phyloP scores from a whole-genome alignment of 2,797 vertebrate species.

The Hypotaenidia philippensis region DNA sequence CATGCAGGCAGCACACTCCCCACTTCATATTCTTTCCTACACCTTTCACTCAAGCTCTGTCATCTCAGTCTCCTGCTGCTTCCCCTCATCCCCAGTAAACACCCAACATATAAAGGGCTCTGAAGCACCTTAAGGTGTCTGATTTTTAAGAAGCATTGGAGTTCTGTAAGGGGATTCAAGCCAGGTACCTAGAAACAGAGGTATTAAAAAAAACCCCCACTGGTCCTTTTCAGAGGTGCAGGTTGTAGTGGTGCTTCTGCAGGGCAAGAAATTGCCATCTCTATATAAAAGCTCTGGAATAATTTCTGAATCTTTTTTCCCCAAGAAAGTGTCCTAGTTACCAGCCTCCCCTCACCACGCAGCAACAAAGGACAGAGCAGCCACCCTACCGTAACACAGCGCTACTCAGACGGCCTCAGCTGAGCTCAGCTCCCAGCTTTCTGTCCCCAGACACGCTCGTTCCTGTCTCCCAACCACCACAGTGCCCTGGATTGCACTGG shows the following conservation, averaged over 20 bases:
- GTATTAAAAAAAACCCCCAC: background rate
- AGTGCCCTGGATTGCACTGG: background rate
- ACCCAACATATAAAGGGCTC: background rate
- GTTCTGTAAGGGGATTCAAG: background rate
- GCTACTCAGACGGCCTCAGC: accelerated
- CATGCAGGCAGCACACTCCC: background rate
- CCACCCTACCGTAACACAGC: background rate
- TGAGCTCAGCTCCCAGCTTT: background rate
- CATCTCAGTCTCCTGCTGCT: background rate
- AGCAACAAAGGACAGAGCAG: background rate
- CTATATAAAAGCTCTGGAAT: background rate
- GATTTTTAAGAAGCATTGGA: background rate
- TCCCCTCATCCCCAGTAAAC: background rate
- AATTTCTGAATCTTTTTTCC: background rate
- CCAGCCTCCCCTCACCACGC: background rate
- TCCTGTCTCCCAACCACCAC: background rate
- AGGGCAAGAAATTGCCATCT: background rate
- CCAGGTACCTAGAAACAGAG: background rate
- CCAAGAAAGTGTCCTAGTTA: background rate
- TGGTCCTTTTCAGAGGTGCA: background rate
- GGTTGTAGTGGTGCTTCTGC: background rate
- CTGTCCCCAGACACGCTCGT: background rate
- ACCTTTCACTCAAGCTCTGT: background rate
- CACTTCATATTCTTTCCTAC: background rate
- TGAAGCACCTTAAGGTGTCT: background rate